Evolutionary conservation across 2,797 vertebrate species (phyloP).

Genomic region (Carduelis carduelis): DNA sequence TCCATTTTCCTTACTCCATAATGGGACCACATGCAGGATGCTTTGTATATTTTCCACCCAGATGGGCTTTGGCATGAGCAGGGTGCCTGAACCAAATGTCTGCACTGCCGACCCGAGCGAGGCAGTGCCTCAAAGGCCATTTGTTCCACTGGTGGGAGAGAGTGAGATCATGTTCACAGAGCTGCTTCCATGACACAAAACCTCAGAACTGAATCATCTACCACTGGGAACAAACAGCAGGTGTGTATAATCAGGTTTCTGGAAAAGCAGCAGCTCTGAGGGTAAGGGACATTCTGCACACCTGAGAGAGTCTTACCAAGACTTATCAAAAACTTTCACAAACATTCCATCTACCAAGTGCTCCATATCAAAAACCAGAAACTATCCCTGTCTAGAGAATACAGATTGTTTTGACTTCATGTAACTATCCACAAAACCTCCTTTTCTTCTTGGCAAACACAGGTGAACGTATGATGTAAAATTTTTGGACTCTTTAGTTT

Average conservation of each 20-base stretch:
- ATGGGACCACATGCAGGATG: slow-evolving; percentile 4
- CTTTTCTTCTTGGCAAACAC: background rate
- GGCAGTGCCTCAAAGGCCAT: background rate
- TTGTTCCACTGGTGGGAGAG: background rate
- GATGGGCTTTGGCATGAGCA: background rate
- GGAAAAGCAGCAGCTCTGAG: background rate
- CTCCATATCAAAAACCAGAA: background rate
- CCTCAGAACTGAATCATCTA: background rate
- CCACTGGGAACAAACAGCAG: background rate
- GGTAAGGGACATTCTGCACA: background rate
- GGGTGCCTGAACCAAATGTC: background rate
- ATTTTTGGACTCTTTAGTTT: background rate
- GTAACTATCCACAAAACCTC: background rate
- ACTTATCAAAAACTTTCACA: background rate
- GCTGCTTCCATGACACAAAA: background rate
- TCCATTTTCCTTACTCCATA: background rate
- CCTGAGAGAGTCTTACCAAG: background rate
- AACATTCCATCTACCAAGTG: background rate
- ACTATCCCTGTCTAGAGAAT: background rate
- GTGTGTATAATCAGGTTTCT: background rate
- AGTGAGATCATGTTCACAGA: background rate
- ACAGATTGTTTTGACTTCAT: background rate
- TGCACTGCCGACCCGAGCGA: background rate
- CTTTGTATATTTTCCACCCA: slow-evolving; percentile 5
- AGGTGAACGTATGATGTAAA: background rate